These are phyloP conservation scores for Hydrophis major DNA, from an alignment of 2,797 vertebrate genomes.

Conservation along the genomic window DNA sequence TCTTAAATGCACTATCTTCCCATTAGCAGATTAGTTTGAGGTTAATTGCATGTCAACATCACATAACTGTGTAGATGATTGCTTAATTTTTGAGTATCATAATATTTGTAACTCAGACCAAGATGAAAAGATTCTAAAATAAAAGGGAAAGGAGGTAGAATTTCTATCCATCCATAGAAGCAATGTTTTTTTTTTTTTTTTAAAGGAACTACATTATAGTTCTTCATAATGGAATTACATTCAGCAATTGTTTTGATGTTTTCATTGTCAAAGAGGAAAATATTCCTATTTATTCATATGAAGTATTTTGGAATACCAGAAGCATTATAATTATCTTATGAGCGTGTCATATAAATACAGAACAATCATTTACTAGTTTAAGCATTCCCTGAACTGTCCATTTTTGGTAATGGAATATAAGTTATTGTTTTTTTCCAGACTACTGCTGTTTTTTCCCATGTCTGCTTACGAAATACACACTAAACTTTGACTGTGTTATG, in stretches of 20 bases:
- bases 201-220: background rate
- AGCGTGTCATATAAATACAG: background rate
- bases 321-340: background rate
- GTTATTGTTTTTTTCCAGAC: background rate
- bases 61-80: background rate
- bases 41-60: background rate
- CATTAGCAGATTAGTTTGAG: background rate
- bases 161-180: background rate
- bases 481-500: background rate
- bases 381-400: background rate
- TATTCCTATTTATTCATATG: background rate
- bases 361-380: background rate
- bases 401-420: background rate
- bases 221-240: background rate
- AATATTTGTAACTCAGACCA: background rate
- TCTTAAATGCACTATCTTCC: background rate
- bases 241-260: background rate
- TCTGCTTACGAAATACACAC: background rate
- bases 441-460: background rate
- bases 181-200: background rate
- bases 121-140: background rate
- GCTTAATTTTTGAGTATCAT: background rate
- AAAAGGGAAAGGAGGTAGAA: background rate
- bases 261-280: background rate
- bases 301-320: background rate